Conservation (phyloP, 2,888 invertebrate genomes). For the Phaonia tiefii region DNA sequence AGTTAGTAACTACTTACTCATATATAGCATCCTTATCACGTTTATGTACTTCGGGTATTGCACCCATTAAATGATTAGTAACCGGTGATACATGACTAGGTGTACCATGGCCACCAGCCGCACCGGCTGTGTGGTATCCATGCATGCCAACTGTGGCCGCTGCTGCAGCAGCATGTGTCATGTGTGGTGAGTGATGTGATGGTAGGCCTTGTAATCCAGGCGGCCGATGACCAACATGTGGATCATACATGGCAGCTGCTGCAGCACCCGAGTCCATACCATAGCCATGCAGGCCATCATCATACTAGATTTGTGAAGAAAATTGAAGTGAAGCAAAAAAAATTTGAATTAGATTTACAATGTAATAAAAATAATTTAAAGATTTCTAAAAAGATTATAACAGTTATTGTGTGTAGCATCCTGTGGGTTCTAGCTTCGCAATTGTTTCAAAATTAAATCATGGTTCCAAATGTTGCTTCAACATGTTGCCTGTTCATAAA, state of each 20-base stretch:
- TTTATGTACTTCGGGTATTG: conserved; percentile 95
- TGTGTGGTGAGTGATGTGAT: conserved; percentile 91
- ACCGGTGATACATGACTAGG: conserved; percentile 91
- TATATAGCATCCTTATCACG: conserved; percentile 99
- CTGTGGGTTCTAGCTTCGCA: too few relatives aligned
- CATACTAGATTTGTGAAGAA: conserved; percentile 86
- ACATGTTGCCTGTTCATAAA: too few relatives aligned
- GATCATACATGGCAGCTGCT: conserved; percentile 87
- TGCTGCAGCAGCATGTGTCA: conserved; percentile 85
- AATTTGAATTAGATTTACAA: background rate
- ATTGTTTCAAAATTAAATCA: too few relatives aligned
- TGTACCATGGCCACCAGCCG: conserved; percentile 81
- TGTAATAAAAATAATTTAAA: conserved; percentile 32
- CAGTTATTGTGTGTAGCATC: conserved; percentile 35
- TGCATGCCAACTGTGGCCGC: conserved; percentile 83
- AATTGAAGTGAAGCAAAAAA: conserved; percentile 27
- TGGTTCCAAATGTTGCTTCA: too few relatives aligned
- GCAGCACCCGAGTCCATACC: conserved; percentile 86
- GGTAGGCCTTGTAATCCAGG: conserved; percentile 83
- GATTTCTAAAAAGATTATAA: conserved; percentile 18
- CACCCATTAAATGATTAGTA: conserved; percentile 93
- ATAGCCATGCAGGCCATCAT: conserved; percentile 96
- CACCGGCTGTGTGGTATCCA: conserved; percentile 82
- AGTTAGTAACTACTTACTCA: conserved; percentile 87
- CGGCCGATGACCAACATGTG: conserved; percentile 86